Percentiles rank a stretch among this genome's conserved stretches.
Evolutionary conservation across 1,140 invertebrate genomes (phyloP).

Genomic region (Drosophila arizonae): DNA sequence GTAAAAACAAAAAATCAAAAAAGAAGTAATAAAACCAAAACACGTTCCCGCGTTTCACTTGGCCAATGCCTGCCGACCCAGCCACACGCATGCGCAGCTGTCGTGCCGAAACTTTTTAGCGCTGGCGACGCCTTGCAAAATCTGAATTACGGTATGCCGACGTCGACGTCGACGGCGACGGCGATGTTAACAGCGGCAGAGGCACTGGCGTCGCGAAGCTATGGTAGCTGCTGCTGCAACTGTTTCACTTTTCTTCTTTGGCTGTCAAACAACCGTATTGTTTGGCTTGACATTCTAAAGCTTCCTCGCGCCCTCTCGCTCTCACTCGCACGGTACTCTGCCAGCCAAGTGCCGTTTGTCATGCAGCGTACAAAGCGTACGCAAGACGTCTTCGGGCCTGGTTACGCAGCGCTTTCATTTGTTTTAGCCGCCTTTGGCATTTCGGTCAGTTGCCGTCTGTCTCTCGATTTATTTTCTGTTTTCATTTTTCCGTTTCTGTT

Average conservation of each 20-base stretch:
- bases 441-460: constrained; percentile 9
- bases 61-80: constrained; percentile 8
- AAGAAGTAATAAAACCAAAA: constrained; percentile 20
- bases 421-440: constrained; percentile 44
- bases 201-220: neutral
- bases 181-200: neutral
- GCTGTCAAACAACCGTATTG: constrained; percentile 32
- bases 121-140: constrained; percentile 55
- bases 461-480: constrained; percentile 19
- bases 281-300: constrained; percentile 31
- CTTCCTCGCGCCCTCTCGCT: constrained; percentile 16
- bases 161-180: neutral
- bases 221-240: constrained; percentile 30
- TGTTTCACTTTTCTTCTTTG: constrained; percentile 64
- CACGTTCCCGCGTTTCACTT: constrained; percentile 73
- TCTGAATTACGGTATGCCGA: constrained; percentile 12
- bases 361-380: constrained; percentile 33
- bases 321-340: constrained; percentile 1
- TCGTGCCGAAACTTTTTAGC: constrained; percentile 15
- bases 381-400: constrained; percentile 46
- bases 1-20: neutral
- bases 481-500: constrained; percentile 27
- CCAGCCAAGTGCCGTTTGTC: constrained; percentile 18
- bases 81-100: constrained; percentile 57
- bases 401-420: constrained; percentile 74